Conservation (phyloP, 2,797 vertebrate species). For the Brachymystax lenok region DNA sequence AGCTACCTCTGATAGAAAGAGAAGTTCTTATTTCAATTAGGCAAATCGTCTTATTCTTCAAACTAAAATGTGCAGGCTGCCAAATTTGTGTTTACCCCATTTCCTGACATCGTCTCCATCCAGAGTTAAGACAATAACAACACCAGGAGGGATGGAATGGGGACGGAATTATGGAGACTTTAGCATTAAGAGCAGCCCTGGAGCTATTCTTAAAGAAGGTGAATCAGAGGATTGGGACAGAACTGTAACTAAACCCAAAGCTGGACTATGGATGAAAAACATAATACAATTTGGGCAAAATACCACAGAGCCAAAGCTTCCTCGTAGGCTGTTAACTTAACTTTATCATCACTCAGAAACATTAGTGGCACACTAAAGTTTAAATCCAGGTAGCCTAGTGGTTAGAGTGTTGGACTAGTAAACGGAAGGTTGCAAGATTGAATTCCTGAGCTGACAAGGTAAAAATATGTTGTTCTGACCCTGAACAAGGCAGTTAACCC, state of each 20-base stretch:
- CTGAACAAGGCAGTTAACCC: too few relatives aligned
- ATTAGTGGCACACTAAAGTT: background rate
- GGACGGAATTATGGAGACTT: slow-evolving; percentile 74
- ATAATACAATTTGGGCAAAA: slow-evolving; percentile 70
- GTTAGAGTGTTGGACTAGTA: too few relatives aligned
- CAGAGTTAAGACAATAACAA: slow-evolving; percentile 75
- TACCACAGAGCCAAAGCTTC: slow-evolving; percentile 72
- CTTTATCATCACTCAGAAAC: slow-evolving; percentile 61
- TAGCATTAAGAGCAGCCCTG: slow-evolving; percentile 73
- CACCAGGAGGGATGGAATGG: slow-evolving; percentile 70
- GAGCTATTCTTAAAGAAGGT: slow-evolving; percentile 77
- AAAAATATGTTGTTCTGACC: background rate
- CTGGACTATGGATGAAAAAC: slow-evolving; percentile 71
- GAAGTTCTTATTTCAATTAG: background rate
- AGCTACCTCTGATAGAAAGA: background rate
- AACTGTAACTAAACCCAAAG: slow-evolving; percentile 76
- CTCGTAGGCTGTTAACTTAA: slow-evolving; percentile 68
- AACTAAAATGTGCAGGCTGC: slow-evolving; percentile 40
- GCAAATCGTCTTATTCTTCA: background rate
- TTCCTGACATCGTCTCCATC: slow-evolving; percentile 60
- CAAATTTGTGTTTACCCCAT: slow-evolving; percentile 74
- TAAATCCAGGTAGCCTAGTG: too few relatives aligned
- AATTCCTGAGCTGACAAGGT: too few relatives aligned
- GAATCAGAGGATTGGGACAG: slow-evolving; percentile 80
- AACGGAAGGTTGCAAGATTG: too few relatives aligned